Percentiles rank a stretch among this genome's conserved stretches.
Evolutionary conservation across 2,113 vertebrate genomes (phyloP).

Genomic region (Rhegmatorhina hoffmannsi): DNA sequence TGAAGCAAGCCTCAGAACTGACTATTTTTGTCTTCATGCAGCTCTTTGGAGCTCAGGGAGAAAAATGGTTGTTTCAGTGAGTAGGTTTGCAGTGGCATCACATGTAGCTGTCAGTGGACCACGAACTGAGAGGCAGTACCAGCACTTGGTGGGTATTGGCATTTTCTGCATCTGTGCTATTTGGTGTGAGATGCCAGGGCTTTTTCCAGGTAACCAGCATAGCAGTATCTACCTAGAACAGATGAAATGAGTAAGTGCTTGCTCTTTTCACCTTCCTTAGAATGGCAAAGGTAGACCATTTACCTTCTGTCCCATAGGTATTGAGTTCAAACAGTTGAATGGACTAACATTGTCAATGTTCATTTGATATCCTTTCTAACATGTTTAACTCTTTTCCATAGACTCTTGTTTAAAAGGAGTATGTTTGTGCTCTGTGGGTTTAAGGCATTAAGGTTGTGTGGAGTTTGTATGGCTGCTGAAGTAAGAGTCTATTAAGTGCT

Average conservation of each 20-base stretch:
- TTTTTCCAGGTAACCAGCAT: not conserved
- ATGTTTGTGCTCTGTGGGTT: not conserved
- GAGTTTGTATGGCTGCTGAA: not conserved
- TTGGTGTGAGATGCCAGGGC: not conserved
- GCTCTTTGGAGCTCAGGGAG: not conserved
- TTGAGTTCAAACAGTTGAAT: slow-evolving; percentile 27
- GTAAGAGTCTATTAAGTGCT: not conserved
- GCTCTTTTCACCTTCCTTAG: accelerated
- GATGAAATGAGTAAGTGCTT: not conserved
- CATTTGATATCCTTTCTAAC: not conserved
- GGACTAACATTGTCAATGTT: not conserved
- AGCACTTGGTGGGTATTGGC: accelerated
- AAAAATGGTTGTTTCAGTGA: accelerated
- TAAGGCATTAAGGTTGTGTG: not conserved
- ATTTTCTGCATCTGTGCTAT: not conserved
- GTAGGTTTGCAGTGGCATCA: not conserved
- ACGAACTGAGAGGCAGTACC: accelerated
- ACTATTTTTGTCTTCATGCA: not conserved
- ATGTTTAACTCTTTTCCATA: not conserved
- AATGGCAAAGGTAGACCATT: not conserved
- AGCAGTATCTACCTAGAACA: accelerated
- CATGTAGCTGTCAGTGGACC: accelerated
- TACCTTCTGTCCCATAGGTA: not conserved
- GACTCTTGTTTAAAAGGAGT: not conserved
- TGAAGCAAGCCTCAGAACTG: not conserved